These are phyloP conservation scores for Smittia sp. DNA, from an alignment of 2,888 invertebrate genomes.

Conservation along the genomic window DNA sequence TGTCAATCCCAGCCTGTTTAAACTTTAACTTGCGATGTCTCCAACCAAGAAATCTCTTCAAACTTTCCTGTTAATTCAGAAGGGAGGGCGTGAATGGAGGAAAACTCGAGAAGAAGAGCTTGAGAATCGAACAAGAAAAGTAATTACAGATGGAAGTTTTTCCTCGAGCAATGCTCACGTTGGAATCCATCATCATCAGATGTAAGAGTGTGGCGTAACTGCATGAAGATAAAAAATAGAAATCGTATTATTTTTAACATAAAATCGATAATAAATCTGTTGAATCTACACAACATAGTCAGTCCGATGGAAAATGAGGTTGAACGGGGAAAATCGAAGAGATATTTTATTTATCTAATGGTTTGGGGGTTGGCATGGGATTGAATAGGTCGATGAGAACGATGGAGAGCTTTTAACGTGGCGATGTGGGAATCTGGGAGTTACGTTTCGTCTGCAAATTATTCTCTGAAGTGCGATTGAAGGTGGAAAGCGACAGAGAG, in stretches of 20 bases:
- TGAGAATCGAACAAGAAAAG: not conserved
- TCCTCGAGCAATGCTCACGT: not conserved
- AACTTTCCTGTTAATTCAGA: too few relatives aligned
- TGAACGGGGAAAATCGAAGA: not conserved
- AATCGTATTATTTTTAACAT: conserved; percentile 30
- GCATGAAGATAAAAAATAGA: not conserved
- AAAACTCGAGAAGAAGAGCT: too few relatives aligned
- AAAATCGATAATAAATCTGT: conserved; percentile 41
- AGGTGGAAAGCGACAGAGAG: too few relatives aligned
- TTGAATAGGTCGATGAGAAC: not conserved
- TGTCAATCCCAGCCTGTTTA: too few relatives aligned
- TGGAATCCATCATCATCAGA: not conserved
- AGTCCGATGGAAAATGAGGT: not conserved
- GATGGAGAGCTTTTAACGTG: too few relatives aligned
- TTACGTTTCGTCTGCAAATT: too few relatives aligned
- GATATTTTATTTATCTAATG: conserved; percentile 1
- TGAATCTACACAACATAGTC: conserved; percentile 34
- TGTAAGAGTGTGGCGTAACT: not conserved
- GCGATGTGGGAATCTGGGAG: too few relatives aligned
- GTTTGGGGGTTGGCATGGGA: not conserved
- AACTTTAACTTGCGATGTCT: too few relatives aligned
- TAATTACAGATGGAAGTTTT: not conserved
- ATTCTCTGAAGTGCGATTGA: too few relatives aligned
- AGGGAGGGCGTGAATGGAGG: too few relatives aligned
- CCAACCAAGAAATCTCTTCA: too few relatives aligned